Base-by-base conservation (phyloP, 2,113 vertebrate species). In the Rhabdomys dilectus region DNA sequence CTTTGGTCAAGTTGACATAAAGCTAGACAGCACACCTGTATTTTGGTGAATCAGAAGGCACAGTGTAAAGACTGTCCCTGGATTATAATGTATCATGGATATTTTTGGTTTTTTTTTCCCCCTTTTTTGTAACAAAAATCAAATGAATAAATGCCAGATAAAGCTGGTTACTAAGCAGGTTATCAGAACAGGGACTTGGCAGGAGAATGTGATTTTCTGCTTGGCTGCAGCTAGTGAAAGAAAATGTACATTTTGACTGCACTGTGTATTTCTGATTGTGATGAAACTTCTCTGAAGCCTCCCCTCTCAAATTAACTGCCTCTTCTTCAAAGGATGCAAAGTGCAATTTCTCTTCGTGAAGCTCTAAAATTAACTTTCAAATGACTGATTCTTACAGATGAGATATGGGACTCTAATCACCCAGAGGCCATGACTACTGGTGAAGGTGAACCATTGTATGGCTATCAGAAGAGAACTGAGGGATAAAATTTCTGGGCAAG, bases 331-430 rank as follows among this genome's bases (percentile, higher is more conserved):
- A 90, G 26, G 42, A 91, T 91, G 53, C 31, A 53, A 78, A 82
- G 51, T 88, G 24, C 66, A 19, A 88, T 93, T 97, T 84, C 70
- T 92, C 64, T 97, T 96, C 64, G 60, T n/a, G 31, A 66, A 60
- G 34, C 53, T 93, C 94, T 81, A 72, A 96, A 93, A 96, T 97
- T 91, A 95, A 91, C 95, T 95, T 97, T 96, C 82, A 91, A 82
- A 62, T 56, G 58, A 53, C 89, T 96, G 95, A 82, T 82, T 96
- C 93, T 94, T 76, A 89, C 7, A 94, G 89, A 94, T 96, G 89
- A 97, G 93, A 82, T 95, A 84, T 91, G 90, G 94, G 90, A 91
- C 75, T 94, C 70, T 88, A 48, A 94, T 75, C 88, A 94, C 88
- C 36, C 84, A 75, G 75, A 92, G 64, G 75, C 62, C 39, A 17